Base-by-base conservation (phyloP, 1,140 invertebrate genomes). In the Pogonognathellus flavescens region DNA sequence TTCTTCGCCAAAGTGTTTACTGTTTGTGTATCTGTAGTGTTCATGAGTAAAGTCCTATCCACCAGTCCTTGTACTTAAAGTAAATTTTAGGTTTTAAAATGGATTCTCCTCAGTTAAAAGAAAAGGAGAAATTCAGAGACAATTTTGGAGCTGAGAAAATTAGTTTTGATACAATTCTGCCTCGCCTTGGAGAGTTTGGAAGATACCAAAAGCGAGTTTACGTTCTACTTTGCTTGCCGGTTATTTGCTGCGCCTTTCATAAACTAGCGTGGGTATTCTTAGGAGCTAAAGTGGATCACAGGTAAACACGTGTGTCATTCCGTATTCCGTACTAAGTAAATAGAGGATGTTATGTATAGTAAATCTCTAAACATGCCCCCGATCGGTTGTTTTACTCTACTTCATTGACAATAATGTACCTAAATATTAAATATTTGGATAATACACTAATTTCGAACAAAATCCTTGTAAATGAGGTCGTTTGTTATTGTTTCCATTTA, bases 181-280 rank as follows among this genome's bases (percentile, higher is more conserved):
- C 91, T 1, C 90, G 93, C 25, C 90, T 95, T 89, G 95, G 95
- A 41, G 94, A 95, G 88, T 95, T 95, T 89, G 95, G 95, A 8
- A 91, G 91, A 14, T 95, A 95, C 89, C 95, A 96, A 89, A 93
- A 92, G 87, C 91, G 93, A 76, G 93, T 95, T 59, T 95, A 94
- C 89, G 90, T 95, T 80, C 90, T 96, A 9, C 90, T 95, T 52
- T 95, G 94, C 88, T 90, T 95, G 20, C 94, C 94, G 3, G 93
- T 93, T 7, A 94, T 95, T 89, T 92, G 93, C 8, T 94, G 94
- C 89, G 95, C 94, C 25, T 94, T 95, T 88, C 95, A 95, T 89
- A 95, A 95, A 89, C 90, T 96, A 11, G 94, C 92, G 0, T 94
- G 94, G 85, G 94, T 95, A 1, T 96, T 95, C 89, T 90, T 95